Evolutionary conservation across 2,797 vertebrate species (phyloP), one percentile per base, ranked within the genome.

Genomic region (Diplodus sargus): DNA sequence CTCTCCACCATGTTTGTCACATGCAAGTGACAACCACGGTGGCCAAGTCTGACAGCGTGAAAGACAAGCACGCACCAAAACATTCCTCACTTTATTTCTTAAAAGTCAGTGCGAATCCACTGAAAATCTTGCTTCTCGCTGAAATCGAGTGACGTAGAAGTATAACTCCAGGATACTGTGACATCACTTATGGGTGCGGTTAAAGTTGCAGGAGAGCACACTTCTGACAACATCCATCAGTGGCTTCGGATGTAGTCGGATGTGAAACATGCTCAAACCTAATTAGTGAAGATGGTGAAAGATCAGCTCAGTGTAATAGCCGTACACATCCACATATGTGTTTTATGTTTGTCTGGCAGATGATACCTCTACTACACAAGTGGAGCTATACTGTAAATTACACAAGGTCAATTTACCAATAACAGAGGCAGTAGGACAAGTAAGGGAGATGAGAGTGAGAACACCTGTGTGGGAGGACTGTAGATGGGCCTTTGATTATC

Each of bases 11-110:
- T 52, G 6, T 53, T 16, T 78, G 57, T 70, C 75, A 68, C 54
- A 81, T 30, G 30, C n/a, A 59, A 79, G 39, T 74, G 72, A 69
- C 76, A 84, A 70, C 18, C 16, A n/a, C 42, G 54, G 42, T 15
- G 43, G 23, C 25, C 1, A 3, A 62, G 43, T 63, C 43, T 18
- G 59, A 76, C 45, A 85, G 39, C 34, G 25, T 65, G 25, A 70
- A 17, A 63, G 39, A 59, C 25, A 72, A 66, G 25, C 45, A 23
- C 0, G 12, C 47, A 77, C 0, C 0, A 77, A 52, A 58, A 71
- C 47, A 70, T 23, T 45, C 13, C 5, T 60, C 9, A 49, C 18
- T 64, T 16, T 13, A 61, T 75, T 69, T 60, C 15, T 56, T 14
- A 49, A 74, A 16, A 39, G 14, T 47, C 25, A 30, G 16, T 54